A percentile compares a stretch with the other conserved stretches of the same genome.
Evolutionary conservation across 2,113 vertebrate genomes (phyloP).

Genomic region (Pseudopipra pipra): DNA sequence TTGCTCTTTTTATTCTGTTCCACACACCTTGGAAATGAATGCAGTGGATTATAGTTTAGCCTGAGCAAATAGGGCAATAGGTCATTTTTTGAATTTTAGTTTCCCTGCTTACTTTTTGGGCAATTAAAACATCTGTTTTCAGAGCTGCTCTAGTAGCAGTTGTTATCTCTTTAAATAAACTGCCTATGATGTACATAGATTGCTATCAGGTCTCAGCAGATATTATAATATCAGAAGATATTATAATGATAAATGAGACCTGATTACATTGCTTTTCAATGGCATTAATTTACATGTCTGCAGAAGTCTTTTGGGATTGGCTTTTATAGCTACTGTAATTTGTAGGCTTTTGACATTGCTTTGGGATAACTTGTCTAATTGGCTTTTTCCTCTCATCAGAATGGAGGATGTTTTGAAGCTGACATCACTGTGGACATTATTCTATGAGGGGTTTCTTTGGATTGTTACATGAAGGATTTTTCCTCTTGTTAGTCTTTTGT

Average conservation of each 20-base stretch:
- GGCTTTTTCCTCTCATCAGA: slow-evolving; percentile 64
- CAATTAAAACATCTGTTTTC: slow-evolving; percentile 66
- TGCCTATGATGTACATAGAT: slow-evolving; percentile 53
- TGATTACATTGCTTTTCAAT: slow-evolving; percentile 78
- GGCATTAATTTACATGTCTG: slow-evolving; percentile 79
- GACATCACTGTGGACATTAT: slow-evolving; percentile 54
- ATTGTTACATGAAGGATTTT: slow-evolving; percentile 47
- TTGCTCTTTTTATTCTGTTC: slow-evolving; percentile 47
- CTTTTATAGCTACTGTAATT: slow-evolving; percentile 67
- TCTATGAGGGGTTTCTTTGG: slow-evolving; percentile 46
- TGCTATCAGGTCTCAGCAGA: slow-evolving; percentile 67
- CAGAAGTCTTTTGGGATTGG: slow-evolving; percentile 71
- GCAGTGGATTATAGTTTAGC: slow-evolving; percentile 18
- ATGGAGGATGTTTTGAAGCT: slow-evolving; percentile 57
- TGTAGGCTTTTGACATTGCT: slow-evolving; percentile 69
- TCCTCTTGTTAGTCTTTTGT: slow-evolving; percentile 47
- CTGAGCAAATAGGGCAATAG: slow-evolving; percentile 26
- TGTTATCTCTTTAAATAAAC: slow-evolving; percentile 65
- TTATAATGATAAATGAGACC: slow-evolving; percentile 76
- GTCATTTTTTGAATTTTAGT: slow-evolving; percentile 47
- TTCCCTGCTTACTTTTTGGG: slow-evolving; percentile 43
- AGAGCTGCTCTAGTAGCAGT: slow-evolving; percentile 55
- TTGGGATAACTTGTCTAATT: slow-evolving; percentile 69
- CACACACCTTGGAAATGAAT: neutral
- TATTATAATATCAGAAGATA: slow-evolving; percentile 72